These are phyloP conservation scores for Exephanes ischioxanthus DNA, from an alignment of 2,888 invertebrate genomes.

Conservation along the genomic window DNA sequence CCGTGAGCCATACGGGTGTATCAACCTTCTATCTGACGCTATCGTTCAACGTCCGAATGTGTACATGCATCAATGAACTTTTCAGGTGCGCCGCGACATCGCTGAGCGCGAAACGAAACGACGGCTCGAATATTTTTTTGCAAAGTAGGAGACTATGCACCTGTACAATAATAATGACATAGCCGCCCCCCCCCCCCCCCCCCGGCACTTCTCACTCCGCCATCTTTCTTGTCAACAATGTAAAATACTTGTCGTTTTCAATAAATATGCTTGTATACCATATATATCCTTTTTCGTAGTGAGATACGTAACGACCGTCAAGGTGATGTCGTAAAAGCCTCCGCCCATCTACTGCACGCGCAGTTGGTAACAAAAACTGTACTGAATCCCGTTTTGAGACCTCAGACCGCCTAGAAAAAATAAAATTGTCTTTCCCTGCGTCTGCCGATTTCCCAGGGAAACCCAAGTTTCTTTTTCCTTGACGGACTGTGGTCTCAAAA, in stretches of 20 bases:
- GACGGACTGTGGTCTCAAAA: too few relatives aligned
- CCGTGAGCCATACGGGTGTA: neutral
- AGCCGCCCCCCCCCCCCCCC: neutral
- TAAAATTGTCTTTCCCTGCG: too few relatives aligned
- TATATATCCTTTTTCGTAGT: neutral
- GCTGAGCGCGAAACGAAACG: slow-evolving; percentile 65
- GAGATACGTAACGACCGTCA: neutral
- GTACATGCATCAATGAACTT: slow-evolving; percentile 48
- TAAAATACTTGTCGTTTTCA: neutral
- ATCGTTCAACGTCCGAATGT: slow-evolving; percentile 38
- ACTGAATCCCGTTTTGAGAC: too few relatives aligned
- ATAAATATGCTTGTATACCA: neutral
- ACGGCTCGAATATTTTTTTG: slow-evolving; percentile 54
- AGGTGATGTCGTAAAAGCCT: neutral
- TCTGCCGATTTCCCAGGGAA: too few relatives aligned
- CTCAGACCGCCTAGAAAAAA: too few relatives aligned
- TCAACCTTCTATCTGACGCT: slow-evolving; percentile 27
- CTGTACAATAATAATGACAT: slow-evolving; percentile 17
- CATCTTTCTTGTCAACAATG: neutral
- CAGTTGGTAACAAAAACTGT: too few relatives aligned
- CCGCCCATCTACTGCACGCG: too few relatives aligned
- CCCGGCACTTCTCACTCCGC: neutral
- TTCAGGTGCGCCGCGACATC: slow-evolving; percentile 66
- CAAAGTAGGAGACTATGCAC: slow-evolving; percentile 37
- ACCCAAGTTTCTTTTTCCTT: too few relatives aligned